Evolutionary conservation across 2,113 vertebrate genomes (phyloP), one percentile per base, ranked within the genome.

Genomic region (Sigmodon hispidus): DNA sequence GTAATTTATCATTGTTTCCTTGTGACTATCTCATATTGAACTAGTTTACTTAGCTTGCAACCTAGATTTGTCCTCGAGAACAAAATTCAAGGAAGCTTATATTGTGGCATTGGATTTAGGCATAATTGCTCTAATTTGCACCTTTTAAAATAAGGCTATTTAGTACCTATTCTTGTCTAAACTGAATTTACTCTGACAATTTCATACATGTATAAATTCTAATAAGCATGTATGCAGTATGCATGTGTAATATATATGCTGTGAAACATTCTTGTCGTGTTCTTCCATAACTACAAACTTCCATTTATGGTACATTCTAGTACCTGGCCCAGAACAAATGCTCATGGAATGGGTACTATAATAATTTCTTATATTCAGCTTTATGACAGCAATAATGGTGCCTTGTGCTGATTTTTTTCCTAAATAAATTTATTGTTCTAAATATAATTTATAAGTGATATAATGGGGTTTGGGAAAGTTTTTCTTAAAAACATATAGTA

Each of bases 401-500:
- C 8, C 63, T 48, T 21, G 40, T 34, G 26, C 70, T 63, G 22
- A 57, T 43, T 9, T 22, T 92, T 13, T 36, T 89, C 21, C 22
- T 73, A 90, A 59, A 59, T 19, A 59, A 43, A 40, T 36, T 12
- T 21, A 72, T 70, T 22, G 6, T 40, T 91, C 29, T 89, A 36
- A 61, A 48, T 91, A 75, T 19, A 93, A 91, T 84, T 88, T 91
- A n/a, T 67, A 50, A 65, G 89, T 84, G 59, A 77, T 55, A 55
- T 12, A 22, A 34, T 77, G 61, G 26, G 9, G 36, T 65, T 81
- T 85, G 45, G 73, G 36, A 89, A 77, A 70, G 16, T 61, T 96
- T 83, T 72, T 10, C 79, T 70, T 94, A 89, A 85, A 4, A 19
- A 22, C 67, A 7, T 63, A 3, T 72, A 77, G 81, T 79, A 45